Base-by-base conservation (phyloP, 2,113 vertebrate species). In the Atherinomorus stipes region DNA sequence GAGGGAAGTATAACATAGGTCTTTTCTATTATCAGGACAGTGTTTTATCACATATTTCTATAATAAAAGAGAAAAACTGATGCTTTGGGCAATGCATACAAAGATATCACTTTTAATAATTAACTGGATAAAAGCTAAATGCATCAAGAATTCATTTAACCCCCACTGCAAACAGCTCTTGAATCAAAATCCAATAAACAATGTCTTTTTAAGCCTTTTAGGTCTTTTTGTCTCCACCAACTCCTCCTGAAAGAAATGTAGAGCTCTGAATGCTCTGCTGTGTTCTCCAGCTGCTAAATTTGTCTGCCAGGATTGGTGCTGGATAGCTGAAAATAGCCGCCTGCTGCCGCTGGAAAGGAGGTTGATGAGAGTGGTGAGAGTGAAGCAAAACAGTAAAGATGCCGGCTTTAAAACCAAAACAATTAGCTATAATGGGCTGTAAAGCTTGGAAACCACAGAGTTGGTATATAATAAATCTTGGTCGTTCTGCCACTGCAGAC, bases 361-460 rank as follows among this genome's bases (percentile, higher is more conserved):
- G 56, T 60, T 45, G 47, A 65, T 15, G 45, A 73, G 13, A 59
- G 40, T 9, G 37, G n/a, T 0, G 54, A 66, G 34, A 60, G 31
- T 61, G 40, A 49, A 71, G 18, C 22, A 74, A 25, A 64, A 71
- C 50, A 38, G 56, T 82, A 61, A 80, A 69, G 51, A 47, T 77
- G 62, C 6, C 28, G 74, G 11, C 50, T 1, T 16, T 77, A 75
- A 80, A 83, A 68, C 45, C 34, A 47, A 68, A 78, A 65, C 62
- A 74, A 72, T 80, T 80, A 72, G 59, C 34, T 64, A 23, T 65
- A 71, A 76, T 50, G 45, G 65, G 38, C 71, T 52, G 28, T 81
- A 83, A 90, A 76, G 37, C 22, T 76, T 40, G 50, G 13, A 11
- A 61, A 15, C 52, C 34, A 45, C 28, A 60, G 28, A 57, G 68